phyloP scores from a whole-genome alignment of 2,797 vertebrate genomes.

The Peromyscus melanophrys region DNA sequence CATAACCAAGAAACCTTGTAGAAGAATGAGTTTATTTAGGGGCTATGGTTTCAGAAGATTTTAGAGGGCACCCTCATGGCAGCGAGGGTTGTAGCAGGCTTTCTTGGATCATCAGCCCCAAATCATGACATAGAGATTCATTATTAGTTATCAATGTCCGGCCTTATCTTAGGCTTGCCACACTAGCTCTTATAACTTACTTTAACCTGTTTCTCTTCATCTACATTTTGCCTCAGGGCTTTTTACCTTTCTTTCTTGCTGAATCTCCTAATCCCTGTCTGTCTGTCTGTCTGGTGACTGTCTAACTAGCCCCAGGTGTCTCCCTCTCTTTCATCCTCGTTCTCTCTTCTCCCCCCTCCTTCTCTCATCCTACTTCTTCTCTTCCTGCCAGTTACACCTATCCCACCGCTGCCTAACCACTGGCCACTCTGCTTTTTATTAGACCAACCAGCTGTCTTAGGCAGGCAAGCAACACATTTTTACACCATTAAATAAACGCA shows the following conservation, averaged over 20 bases:
- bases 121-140: neutral
- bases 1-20: neutral
- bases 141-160: neutral
- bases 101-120: neutral
- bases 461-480: neutral
- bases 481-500: neutral
- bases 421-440: neutral
- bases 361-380: neutral
- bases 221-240: neutral
- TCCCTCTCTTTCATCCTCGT: neutral
- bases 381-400: rapidly evolving
- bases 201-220: neutral
- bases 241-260: neutral
- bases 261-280: neutral
- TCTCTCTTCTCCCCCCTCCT: neutral
- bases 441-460: neutral
- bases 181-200: neutral
- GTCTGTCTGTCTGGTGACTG: neutral
- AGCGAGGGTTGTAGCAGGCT: neutral
- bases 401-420: neutral
- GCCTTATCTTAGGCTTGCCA: neutral
- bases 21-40: neutral
- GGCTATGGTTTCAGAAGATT: neutral
- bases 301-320: too few species aligned
- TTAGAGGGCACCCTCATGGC: neutral